These are phyloP conservation scores for Trogon melanurus DNA, from an alignment of 2,113 vertebrate species.

Conservation along the genomic window DNA sequence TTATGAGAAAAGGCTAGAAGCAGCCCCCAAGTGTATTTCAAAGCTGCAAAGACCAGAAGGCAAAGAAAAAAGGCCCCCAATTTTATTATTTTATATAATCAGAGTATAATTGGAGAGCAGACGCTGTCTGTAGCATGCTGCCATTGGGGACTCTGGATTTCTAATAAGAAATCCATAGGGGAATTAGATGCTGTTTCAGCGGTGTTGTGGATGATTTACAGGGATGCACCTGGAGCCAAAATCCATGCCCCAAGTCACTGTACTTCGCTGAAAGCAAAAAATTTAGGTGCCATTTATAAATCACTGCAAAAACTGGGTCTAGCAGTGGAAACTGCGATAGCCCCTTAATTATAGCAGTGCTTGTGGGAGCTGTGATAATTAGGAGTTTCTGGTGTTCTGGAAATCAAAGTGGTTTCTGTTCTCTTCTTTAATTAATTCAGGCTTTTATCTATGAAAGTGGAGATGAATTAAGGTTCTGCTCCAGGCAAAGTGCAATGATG, in stretches of 20 bases:
- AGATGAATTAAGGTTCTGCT: constrained; percentile 45
- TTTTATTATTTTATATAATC: constrained; percentile 61
- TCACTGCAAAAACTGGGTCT: constrained; percentile 29
- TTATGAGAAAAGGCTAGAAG: constrained; percentile 10
- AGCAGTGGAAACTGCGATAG: not conserved
- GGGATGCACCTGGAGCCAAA: constrained; percentile 36
- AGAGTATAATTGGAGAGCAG: constrained; percentile 52
- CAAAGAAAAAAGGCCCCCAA: not conserved
- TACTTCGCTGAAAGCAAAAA: not conserved
- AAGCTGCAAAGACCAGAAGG: not conserved
- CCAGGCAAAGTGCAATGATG: not conserved
- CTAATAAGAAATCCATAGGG: constrained; percentile 35
- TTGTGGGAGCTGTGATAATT: constrained; percentile 53
- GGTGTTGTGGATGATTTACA: constrained; percentile 9
- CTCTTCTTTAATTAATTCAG: constrained; percentile 68
- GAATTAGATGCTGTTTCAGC: not conserved
- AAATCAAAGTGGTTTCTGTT: constrained; percentile 64
- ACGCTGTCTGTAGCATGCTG: not conserved
- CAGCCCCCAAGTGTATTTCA: constrained; percentile 3
- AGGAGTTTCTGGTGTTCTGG: constrained; percentile 49
- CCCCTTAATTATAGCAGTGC: constrained; percentile 28
- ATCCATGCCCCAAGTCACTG: not conserved
- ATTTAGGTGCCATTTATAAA: not conserved
- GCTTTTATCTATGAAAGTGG: constrained; percentile 54
- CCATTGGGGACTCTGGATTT: constrained; percentile 20